Conservation (phyloP, 2,888 invertebrate species). For the Lypha dubia region DNA sequence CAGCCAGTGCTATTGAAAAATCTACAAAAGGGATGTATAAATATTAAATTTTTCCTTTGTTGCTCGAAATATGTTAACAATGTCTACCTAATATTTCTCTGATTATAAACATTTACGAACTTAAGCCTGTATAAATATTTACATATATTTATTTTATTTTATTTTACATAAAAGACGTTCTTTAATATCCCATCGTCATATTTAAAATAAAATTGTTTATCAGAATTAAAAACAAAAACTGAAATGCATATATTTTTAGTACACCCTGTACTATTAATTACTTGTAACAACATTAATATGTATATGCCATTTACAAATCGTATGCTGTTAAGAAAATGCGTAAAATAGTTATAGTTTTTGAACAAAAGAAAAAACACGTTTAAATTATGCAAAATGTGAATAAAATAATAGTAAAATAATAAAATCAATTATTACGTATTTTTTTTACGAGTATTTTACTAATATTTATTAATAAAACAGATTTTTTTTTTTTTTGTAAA, state of each 20-base stretch:
- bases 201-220: no score
- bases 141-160: no score
- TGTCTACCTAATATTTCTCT: no score
- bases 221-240: background rate
- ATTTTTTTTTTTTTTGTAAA: background rate
- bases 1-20: no score
- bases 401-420: conserved; percentile 5
- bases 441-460: background rate
- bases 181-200: no score
- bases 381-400: conserved; percentile 20
- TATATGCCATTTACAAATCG: background rate
- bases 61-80: no score
- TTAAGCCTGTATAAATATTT: no score
- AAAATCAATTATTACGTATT: background rate
- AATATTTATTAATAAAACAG: background rate
- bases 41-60: no score
- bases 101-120: no score
- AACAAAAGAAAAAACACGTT: conserved; percentile 66
- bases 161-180: no score
- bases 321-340: conserved; percentile 59
- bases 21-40: no score
- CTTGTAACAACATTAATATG: background rate
- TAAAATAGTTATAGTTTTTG: conserved; percentile 61
- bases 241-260: background rate
- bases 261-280: background rate